Percentiles rank a stretch among this genome's conserved stretches.
These are phyloP conservation scores for Girardia tigrina DNA, from an alignment of 2,888 invertebrate species.

Conservation along the genomic window DNA sequence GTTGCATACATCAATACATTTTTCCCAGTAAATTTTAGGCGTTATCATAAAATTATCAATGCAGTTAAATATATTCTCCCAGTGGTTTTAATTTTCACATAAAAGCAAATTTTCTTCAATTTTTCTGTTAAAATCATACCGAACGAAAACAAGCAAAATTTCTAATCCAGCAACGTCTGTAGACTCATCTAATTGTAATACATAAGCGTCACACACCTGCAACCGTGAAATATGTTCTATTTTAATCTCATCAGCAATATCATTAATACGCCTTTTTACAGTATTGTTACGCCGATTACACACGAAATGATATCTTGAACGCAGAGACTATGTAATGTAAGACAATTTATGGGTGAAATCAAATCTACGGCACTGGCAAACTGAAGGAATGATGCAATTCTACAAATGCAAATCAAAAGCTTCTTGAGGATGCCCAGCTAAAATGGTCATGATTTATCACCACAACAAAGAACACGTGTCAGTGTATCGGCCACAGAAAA, in stretches of 20 bases:
- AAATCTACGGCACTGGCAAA: no score
- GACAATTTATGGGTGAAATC: no score
- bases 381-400: no score
- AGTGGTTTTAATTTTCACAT: background rate
- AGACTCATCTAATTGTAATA: background rate
- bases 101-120: constrained; percentile 5
- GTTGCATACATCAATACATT: background rate
- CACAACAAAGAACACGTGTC: no score
- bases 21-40: background rate
- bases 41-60: background rate
- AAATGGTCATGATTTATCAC: no score
- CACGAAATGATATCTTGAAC: no score
- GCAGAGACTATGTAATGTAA: no score
- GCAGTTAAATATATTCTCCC: constrained; percentile 1
- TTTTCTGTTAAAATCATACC: background rate
- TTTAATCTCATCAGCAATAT: background rate
- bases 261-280: background rate
- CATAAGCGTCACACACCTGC: background rate
- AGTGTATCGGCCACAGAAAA: no score
- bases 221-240: background rate
- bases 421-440: no score
- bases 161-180: background rate
- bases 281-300: no score
- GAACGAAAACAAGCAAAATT: background rate
- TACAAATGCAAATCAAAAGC: no score